These are phyloP conservation scores for Phenganax subtilis DNA, from an alignment of 92 coral and sea anemone species.

Conservation along the genomic window DNA sequence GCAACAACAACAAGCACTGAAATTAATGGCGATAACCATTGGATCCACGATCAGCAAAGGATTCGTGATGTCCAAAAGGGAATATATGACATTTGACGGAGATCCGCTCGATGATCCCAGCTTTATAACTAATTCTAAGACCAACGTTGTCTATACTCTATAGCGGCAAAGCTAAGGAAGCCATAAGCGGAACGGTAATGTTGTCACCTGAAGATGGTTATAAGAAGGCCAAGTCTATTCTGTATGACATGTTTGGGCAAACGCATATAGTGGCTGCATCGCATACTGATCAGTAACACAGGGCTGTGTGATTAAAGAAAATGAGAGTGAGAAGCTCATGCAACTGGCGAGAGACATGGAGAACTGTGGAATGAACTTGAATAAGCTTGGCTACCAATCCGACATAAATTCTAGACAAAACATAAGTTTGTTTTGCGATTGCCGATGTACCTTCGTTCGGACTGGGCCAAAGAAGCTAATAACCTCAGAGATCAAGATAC, in stretches of 20 bases:
- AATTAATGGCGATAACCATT: conserved; percentile 14
- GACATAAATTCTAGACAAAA: not conserved
- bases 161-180: conserved; percentile 25
- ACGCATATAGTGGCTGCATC: conserved; percentile 23
- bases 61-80: not conserved
- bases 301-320: conserved; percentile 7
- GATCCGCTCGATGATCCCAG: not conserved
- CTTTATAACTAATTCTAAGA: not conserved
- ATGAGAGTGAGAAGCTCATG: not conserved
- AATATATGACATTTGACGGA: not conserved
- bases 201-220: conserved; percentile 26
- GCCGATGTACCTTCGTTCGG: not conserved
- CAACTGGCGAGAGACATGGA: not conserved
- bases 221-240: conserved; percentile 17
- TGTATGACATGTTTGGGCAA: conserved; percentile 23
- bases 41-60: conserved; percentile 1
- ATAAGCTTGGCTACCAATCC: not conserved
- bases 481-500: no score
- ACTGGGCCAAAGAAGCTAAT: no score
- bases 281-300: conserved; percentile 1
- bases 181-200: conserved; percentile 30
- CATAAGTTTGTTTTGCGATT: not conserved
- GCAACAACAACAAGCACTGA: conserved; percentile 10
- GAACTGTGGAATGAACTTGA: conserved; percentile 8
- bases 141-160: conserved; percentile 1